Conservation (phyloP, 53 echinoderm and acorn worm species). For the Arbacia lixula region DNA sequence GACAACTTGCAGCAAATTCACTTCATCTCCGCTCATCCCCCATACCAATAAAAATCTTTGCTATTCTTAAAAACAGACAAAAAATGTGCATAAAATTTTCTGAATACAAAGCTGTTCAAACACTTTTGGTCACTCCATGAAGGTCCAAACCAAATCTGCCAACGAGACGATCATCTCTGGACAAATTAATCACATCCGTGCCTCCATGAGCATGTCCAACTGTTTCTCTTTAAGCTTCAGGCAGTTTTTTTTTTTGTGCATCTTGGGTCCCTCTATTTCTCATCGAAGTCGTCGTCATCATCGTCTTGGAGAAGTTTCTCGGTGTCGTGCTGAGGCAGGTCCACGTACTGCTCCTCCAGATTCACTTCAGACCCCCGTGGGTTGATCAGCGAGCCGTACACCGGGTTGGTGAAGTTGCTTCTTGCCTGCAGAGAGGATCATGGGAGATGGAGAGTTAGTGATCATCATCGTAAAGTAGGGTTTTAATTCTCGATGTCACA, state of each 20-base stretch:
- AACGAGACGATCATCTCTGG: not conserved
- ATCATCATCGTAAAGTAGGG: too few species aligned
- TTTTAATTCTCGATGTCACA: too few species aligned
- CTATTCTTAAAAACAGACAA: too few species aligned
- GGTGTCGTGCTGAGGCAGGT: conserved; percentile 26
- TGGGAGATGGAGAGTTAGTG: too few species aligned
- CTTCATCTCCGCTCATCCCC: too few species aligned
- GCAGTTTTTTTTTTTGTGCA: not conserved
- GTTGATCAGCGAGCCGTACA: conserved; percentile 20
- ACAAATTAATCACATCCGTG: too few species aligned
- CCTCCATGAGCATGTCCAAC: too few species aligned
- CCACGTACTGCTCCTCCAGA: conserved; percentile 26
- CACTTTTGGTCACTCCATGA: not conserved
- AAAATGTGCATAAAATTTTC: not conserved
- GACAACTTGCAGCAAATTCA: too few species aligned
- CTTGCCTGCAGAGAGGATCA: conserved; percentile 21
- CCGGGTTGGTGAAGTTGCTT: conserved; percentile 44
- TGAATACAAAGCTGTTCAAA: not conserved
- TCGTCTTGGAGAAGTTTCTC: conserved; percentile 29
- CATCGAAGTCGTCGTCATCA: conserved; percentile 26
- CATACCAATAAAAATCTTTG: too few species aligned
- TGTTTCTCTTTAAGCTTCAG: not conserved
- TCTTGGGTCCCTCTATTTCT: not conserved
- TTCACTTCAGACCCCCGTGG: conserved; percentile 14
- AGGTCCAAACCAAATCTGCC: not conserved